These are phyloP conservation scores for Helicoverpa armigera DNA, from an alignment of 1,140 invertebrate genomes.

Conservation along the genomic window DNA sequence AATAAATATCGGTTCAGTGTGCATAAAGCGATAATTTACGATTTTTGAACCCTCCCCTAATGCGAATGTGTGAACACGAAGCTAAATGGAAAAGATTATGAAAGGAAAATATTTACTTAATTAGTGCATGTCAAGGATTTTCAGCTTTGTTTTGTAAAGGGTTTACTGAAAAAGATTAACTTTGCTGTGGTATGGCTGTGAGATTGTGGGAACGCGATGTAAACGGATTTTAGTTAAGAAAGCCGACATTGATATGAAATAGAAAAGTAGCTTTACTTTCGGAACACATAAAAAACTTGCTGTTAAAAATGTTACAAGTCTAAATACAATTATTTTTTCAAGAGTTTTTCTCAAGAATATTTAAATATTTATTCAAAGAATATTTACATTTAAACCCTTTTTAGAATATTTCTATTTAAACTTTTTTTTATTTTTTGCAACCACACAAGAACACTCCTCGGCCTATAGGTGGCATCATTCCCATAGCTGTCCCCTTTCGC, in stretches of 20 bases:
- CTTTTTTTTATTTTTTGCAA: not conserved
- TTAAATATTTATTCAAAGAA: too few species aligned
- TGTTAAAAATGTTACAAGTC: not conserved
- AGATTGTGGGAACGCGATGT: not conserved
- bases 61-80: slow-evolving; percentile 54
- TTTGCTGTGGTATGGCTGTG: not conserved
- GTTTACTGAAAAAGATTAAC: slow-evolving; percentile 8
- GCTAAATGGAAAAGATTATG: slow-evolving; percentile 47
- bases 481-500: slow-evolving; percentile 53
- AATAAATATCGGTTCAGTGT: slow-evolving; percentile 63
- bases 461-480: slow-evolving; percentile 34
- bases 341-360: not conserved
- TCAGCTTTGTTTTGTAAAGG: not conserved
- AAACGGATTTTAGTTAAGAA: not conserved
- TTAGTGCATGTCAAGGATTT: slow-evolving; percentile 8
- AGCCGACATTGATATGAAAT: not conserved
- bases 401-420: not conserved
- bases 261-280: too few species aligned
- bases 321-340: not conserved
- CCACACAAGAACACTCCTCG: not conserved
- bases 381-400: too few species aligned
- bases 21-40: slow-evolving; percentile 69
- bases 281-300: not conserved
- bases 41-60: slow-evolving; percentile 69
- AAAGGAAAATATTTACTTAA: slow-evolving; percentile 31